These are phyloP conservation scores for Sebastes diaconus DNA, from an alignment of 2,797 vertebrate genomes.

Conservation along the genomic window DNA sequence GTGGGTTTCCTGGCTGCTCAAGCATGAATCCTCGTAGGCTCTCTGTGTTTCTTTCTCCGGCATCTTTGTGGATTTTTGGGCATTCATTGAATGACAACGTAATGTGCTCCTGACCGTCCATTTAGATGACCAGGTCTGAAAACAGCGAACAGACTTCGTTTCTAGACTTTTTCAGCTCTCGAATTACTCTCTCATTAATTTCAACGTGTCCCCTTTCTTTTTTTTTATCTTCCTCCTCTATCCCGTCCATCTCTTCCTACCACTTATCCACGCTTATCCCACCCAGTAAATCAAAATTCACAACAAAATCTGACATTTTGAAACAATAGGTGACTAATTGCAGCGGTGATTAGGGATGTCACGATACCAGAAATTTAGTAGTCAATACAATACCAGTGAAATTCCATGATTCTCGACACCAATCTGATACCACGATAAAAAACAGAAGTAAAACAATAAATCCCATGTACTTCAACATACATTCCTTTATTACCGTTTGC, in stretches of 20 bases:
- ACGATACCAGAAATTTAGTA: no score
- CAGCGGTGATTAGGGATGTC: no score
- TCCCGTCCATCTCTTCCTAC: not conserved
- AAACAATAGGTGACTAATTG: not conserved
- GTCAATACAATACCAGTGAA: no score
- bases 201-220: not conserved
- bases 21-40: not conserved
- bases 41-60: not conserved
- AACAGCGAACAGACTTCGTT: not conserved
- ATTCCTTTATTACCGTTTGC: no score
- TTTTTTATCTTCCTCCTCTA: not conserved
- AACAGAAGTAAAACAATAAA: no score
- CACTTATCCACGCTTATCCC: not conserved
- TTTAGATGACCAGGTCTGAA: not conserved
- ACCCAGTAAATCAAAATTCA: not conserved
- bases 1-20: no score
- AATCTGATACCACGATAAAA: no score
- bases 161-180: not conserved
- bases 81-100: not conserved
- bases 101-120: no score
- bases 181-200: not conserved
- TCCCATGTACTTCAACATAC: no score
- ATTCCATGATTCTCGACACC: no score
- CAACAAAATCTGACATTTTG: not conserved
- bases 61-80: not conserved